Conservation (phyloP, 1,140 invertebrate genomes). For the Dryas iulia region DNA sequence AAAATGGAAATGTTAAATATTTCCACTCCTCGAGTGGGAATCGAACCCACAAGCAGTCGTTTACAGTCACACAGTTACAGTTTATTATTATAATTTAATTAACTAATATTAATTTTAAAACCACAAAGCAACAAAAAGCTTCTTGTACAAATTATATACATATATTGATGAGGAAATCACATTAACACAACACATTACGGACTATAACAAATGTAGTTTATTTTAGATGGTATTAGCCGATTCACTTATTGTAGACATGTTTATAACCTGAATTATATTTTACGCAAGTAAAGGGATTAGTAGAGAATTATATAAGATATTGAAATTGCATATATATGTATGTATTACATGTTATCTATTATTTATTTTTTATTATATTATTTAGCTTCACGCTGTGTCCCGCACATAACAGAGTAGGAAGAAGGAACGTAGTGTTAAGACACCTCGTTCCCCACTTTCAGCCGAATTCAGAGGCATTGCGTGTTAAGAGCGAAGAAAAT, state of each 20-base stretch:
- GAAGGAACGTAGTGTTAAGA: too few species aligned
- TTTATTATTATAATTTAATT: background rate
- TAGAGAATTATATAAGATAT: background rate
- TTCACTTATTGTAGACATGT: conserved; percentile 17
- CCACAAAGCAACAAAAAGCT: background rate
- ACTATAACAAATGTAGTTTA: conserved; percentile 21
- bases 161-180: background rate
- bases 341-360: too few species aligned
- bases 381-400: too few species aligned
- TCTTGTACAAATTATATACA: background rate
- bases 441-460: too few species aligned
- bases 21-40: background rate
- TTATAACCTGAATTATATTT: background rate
- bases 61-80: background rate
- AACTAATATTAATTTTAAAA: conserved; percentile 2
- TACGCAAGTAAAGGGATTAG: background rate
- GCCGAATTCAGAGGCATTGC: too few species aligned
- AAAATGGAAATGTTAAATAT: background rate
- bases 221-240: conserved; percentile 22
- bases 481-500: too few species aligned
- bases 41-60: background rate
- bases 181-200: background rate
- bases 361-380: too few species aligned
- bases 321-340: too few species aligned
- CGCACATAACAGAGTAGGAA: too few species aligned